These are phyloP conservation scores for Mizuhopecten yessoensis DNA, from an alignment of 1,140 invertebrate species.

Conservation along the genomic window DNA sequence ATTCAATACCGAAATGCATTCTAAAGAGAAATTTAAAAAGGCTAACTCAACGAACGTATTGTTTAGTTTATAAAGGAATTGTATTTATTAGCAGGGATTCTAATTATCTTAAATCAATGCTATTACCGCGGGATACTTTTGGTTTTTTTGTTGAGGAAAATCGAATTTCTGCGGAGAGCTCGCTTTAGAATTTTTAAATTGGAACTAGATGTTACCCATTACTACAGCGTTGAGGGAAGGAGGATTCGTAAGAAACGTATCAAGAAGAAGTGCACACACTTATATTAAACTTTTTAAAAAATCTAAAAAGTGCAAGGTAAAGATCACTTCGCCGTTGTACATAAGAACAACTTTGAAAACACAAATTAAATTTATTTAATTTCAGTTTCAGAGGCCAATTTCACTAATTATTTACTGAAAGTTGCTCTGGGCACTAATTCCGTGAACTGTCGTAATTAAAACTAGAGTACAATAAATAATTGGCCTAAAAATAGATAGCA, in stretches of 20 bases:
- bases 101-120: constrained; percentile 9
- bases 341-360: neutral
- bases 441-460: neutral
- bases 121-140: neutral
- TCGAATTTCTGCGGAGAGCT: neutral
- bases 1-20: neutral
- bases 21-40: neutral
- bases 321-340: neutral
- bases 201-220: neutral
- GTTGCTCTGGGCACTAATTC: neutral
- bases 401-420: constrained; percentile 28
- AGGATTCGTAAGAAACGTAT: neutral
- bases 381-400: constrained; percentile 19
- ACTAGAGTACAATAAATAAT: neutral
- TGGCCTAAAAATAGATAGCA: neutral
- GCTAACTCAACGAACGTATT: neutral
- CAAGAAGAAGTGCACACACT: neutral
- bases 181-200: neutral
- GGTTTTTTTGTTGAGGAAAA: neutral
- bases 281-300: constrained; percentile 24
- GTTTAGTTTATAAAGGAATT: neutral
- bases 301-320: constrained; percentile 10
- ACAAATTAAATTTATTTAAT: constrained; percentile 19
- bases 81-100: neutral
- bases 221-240: neutral